Conservation (phyloP, 2,797 vertebrate species). For the Rhyacichthys aspro region DNA sequence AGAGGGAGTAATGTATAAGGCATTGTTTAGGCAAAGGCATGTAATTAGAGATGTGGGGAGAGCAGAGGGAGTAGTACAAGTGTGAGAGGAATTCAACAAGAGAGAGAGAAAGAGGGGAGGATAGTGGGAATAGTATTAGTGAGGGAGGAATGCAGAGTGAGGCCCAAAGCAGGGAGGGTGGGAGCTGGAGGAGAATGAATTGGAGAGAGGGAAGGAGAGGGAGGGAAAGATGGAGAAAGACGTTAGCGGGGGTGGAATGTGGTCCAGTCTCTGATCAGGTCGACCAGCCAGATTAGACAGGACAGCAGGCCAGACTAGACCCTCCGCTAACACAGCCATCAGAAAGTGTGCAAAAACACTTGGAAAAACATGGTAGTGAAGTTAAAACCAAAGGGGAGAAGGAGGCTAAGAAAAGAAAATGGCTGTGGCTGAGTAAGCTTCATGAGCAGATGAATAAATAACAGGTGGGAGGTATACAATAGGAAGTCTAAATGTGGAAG, state of each 20-base stretch:
- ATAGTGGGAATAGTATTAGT: conserved; percentile 65
- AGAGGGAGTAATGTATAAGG: conserved; percentile 54
- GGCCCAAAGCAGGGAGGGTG: conserved; percentile 62
- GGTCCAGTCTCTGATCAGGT: conserved; percentile 77
- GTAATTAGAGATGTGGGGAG: conserved; percentile 62
- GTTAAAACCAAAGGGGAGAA: background rate
- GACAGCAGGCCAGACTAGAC: conserved; percentile 67
- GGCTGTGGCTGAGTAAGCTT: background rate
- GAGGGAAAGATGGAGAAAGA: conserved; percentile 7
- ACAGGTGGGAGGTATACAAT: conserved; percentile 2
- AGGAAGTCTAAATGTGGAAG: background rate
- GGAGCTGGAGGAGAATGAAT: conserved; percentile 28
- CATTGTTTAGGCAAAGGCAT: conserved; percentile 58
- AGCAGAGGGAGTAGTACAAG: conserved; percentile 47
- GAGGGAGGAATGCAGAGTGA: conserved; percentile 72
- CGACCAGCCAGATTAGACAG: conserved; percentile 73
- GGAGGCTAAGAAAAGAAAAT: background rate
- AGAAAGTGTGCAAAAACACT: conserved; percentile 15
- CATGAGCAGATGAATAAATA: conserved; percentile 18
- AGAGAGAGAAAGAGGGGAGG: conserved; percentile 30
- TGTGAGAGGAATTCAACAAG: conserved; percentile 56
- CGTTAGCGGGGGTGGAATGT: conserved; percentile 75
- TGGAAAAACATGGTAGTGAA: conserved; percentile 3
- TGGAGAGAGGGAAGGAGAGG: conserved; percentile 27
- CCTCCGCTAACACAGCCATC: conserved; percentile 18